Evolutionary conservation across 2,113 vertebrate species (phyloP), one percentile per base, ranked within the genome.

Genomic region (Drymodes brunneopygia): DNA sequence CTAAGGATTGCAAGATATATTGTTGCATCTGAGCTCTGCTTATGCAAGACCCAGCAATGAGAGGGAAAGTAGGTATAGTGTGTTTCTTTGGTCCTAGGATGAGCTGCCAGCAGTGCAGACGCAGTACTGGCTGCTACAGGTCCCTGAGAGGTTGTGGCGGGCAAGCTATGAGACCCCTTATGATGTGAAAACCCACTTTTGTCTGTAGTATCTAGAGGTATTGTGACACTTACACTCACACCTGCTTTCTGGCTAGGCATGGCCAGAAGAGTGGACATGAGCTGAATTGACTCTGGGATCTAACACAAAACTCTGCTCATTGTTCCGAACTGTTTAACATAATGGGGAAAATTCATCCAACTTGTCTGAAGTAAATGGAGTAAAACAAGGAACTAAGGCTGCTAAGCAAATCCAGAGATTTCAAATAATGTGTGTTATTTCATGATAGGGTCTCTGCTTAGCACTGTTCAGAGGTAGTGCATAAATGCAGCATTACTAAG

Each of bases 391-490:
- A 87, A 75, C 58, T 80, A 54, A 94, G 4, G 35, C 66, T 61
- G 86, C 88, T 50, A 77, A 80, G 74, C 64, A 81, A 89, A 86
- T 88, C 23, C 6, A 53, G 8, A 54, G 21, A 65, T 79, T 86
- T 66, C 4, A 21, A 83, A 62, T 47, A 33, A 74, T 51, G 29
- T 5, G 11, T 80, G 31, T 54, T 62, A n/a, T 31, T 91, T n/a
- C 1, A 0, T 31, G 29, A 12, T 61, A 47, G 3, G 12, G 44
- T 95, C 89, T 94, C 74, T 95, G 90, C 93, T 95, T 72, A 91
- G 93, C 81, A 95, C 71, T 83, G 82, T 94, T 97, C 87, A 80
- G 93, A 97, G 90, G 93, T 94, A 94, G 87, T 77, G 93, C 93
- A 73, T 58, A 35, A 44, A 82, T 91, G 91, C 91, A 95, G 86